phyloP scores from a whole-genome alignment of 2,797 vertebrate species.

The Sebastes minor region DNA sequence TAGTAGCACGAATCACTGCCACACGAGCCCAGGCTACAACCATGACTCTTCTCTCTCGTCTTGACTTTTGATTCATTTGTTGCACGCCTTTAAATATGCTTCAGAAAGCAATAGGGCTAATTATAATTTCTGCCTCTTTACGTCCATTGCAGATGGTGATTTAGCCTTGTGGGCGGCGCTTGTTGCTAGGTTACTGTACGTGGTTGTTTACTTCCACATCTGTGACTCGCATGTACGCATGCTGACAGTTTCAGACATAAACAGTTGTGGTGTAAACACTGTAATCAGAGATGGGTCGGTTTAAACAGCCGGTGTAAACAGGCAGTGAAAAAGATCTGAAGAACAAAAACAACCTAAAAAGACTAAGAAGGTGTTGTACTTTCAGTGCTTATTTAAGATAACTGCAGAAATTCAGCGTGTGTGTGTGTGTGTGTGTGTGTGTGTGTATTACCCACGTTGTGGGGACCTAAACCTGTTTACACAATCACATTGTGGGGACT shows the following conservation, averaged over 20 bases:
- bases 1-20: conserved; percentile 24
- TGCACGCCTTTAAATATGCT: background rate
- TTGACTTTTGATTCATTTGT: conserved; percentile 29
- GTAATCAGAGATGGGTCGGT: background rate
- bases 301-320: background rate
- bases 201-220: conserved; percentile 41
- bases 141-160: conserved; percentile 1
- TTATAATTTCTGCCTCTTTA: conserved; percentile 16
- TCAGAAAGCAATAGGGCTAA: background rate
- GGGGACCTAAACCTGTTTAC: too few species aligned
- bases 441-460: background rate
- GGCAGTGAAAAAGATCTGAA: background rate
- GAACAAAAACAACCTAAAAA: background rate
- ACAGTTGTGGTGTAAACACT: background rate
- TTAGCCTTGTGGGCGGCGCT: conserved; percentile 35
- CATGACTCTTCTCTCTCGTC: background rate
- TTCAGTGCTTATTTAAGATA: too few species aligned
- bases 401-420: background rate
- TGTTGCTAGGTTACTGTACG: conserved; percentile 57
- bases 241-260: background rate
- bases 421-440: background rate
- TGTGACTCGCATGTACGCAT: background rate
- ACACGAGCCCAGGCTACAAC: background rate
- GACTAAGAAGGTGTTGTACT: background rate
- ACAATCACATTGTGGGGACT: too few species aligned